Base-by-base conservation (phyloP, 2,797 vertebrate species). In the Tokudaia tokunoshimensis region DNA sequence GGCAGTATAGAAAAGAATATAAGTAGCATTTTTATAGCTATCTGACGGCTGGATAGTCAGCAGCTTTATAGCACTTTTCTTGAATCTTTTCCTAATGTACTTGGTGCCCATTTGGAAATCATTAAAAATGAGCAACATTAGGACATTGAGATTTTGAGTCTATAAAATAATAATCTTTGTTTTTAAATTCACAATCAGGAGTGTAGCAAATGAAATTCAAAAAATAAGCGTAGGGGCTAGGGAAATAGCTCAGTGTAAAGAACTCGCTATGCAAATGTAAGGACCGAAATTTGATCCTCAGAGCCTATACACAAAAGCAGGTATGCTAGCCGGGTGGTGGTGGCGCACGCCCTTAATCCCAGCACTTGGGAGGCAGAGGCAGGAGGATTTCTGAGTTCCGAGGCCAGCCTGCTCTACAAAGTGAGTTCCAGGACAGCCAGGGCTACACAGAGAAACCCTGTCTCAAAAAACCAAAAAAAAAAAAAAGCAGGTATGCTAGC, bases 161-260 rank as follows among this genome's bases (percentile, higher is more conserved):
- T 92, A 26, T 61, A 97, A 96, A 91, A 92, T 14, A 70, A 22
- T 41, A 55, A 17, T 95, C 95, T 95, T 97, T 52, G 80, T 91
- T 95, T 96, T 91, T 57, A 96, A 93, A 94, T 92, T 89, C 75
- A 93, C 83, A 81, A 84, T 96, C 59, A 92, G 87, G 50, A 85
- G 52, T 90, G 52, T 84, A 82, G 31, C 84, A 97, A 96, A 83
- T 91, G 75, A 50, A 29, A 86, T 55, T 96, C 93, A 80, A 94
- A 72, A 93, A 92, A 41, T 93, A 95, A 93, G 24, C 93, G 92
- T 74, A 84, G 2, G 50, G 75, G 44, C 22, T 78, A 37, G 34
- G 24, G 3, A 22, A 9, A 14, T 11, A 22, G 50, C 37, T 34
- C 81, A 52, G 22, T 52, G 31, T 41, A 57, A 74, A 87, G 67